Conservation (phyloP, 2,113 vertebrate species). For the Argyrosomus japonicus region DNA sequence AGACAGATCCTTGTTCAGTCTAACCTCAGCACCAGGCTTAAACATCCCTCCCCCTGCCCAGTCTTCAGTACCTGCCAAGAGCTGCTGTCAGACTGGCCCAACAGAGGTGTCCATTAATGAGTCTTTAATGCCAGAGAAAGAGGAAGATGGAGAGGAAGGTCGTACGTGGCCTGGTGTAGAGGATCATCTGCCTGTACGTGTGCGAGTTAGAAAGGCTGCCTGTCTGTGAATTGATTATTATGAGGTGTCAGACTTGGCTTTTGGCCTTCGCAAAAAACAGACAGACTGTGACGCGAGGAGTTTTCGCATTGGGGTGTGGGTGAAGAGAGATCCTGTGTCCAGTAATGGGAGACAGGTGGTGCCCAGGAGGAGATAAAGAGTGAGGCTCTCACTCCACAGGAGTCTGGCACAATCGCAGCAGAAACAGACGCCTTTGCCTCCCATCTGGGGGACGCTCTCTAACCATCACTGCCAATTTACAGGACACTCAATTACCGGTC, state of each 20-base stretch:
- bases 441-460: constrained; percentile 56
- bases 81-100: constrained; percentile 27
- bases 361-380: constrained; percentile 78
- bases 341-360: constrained; percentile 81
- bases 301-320: constrained; percentile 51
- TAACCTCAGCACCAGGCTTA: constrained; percentile 15
- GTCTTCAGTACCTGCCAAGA: constrained; percentile 24
- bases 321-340: constrained; percentile 58
- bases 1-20: neutral
- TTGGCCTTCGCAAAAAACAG: constrained; percentile 42
- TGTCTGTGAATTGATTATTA: constrained; percentile 28
- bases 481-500: constrained; percentile 65
- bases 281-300: constrained; percentile 44
- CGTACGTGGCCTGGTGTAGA: neutral
- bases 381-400: constrained; percentile 69
- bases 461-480: constrained; percentile 66
- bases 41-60: constrained; percentile 17
- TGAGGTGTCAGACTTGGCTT: constrained; percentile 47
- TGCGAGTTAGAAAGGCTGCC: constrained; percentile 16
- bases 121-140: constrained; percentile 42
- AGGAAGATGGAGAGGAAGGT: constrained; percentile 34
- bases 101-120: constrained; percentile 43
- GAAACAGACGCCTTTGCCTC: constrained; percentile 61
- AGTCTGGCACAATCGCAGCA: constrained; percentile 67
- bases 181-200: constrained; percentile 33